phyloP scores from a whole-genome alignment of 92 coral and sea anemone genomes.

The Porites evermanni region DNA sequence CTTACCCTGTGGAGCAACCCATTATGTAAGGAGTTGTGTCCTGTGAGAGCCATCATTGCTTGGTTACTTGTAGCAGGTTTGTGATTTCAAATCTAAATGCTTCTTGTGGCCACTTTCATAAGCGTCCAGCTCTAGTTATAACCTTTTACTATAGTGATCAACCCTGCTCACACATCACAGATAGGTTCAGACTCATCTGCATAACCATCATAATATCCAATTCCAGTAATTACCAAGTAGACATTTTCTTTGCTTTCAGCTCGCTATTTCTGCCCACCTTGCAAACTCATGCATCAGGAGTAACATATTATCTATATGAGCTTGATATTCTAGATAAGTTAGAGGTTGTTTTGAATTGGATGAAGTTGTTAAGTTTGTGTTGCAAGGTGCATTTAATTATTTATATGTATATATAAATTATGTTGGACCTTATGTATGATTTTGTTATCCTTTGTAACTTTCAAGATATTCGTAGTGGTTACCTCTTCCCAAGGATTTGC shows the following conservation, averaged over 20 bases:
- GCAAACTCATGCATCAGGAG: conserved; percentile 3
- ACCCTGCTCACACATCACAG: too few relatives aligned
- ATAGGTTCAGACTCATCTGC: too few relatives aligned
- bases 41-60: conserved; percentile 18
- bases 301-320: not conserved
- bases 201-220: too few relatives aligned
- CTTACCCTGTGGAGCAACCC: not conserved
- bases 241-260: conserved; percentile 16
- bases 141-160: too few relatives aligned
- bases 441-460: conserved; percentile 2
- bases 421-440: conserved; percentile 10
- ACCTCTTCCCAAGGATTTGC: conserved; percentile 14
- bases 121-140: not conserved
- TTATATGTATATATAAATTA: not conserved
- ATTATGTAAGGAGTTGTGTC: not conserved
- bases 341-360: conserved; percentile 1
- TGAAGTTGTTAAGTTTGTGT: conserved; percentile 7
- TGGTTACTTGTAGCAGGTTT: conserved; percentile 15
- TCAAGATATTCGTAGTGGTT: conserved; percentile 10
- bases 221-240: too few relatives aligned
- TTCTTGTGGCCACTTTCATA: conserved; percentile 16
- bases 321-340: conserved; percentile 7
- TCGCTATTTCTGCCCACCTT: conserved; percentile 14
- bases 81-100: conserved; percentile 7
- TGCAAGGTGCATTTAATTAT: conserved; percentile 6